phyloP scores from a whole-genome alignment of 2,888 invertebrate species.

The Cataglyphis cursor region DNA sequence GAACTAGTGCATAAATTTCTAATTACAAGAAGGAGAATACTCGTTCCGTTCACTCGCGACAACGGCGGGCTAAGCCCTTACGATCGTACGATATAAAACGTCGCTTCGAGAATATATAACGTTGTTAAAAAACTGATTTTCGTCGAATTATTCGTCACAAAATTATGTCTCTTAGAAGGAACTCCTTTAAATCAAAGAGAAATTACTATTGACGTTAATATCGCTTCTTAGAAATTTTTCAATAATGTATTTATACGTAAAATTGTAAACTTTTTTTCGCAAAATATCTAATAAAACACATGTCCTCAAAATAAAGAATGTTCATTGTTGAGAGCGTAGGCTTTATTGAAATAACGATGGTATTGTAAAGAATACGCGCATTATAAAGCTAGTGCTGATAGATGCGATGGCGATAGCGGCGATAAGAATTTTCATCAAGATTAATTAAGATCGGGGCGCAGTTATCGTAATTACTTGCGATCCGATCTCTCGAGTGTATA shows the following conservation, averaged over 20 bases:
- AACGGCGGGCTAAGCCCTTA: slow-evolving; percentile 23
- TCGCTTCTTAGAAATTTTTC: not conserved
- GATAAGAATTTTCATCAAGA: slow-evolving; percentile 66
- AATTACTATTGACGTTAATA: slow-evolving; percentile 8
- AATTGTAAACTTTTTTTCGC: not conserved
- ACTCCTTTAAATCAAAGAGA: slow-evolving; percentile 11
- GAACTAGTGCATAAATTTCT: slow-evolving; percentile 86
- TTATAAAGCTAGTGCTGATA: slow-evolving; percentile 56
- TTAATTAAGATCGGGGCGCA: slow-evolving; percentile 68
- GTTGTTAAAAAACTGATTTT: slow-evolving; percentile 39
- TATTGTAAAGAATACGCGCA: not conserved
- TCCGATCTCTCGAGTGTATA: slow-evolving; percentile 66
- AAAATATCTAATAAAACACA: not conserved
- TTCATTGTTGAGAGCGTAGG: not conserved
- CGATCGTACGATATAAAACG: slow-evolving; percentile 62
- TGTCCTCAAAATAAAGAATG: not conserved
- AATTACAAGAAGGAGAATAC: slow-evolving; percentile 84
- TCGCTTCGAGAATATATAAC: slow-evolving; percentile 38
- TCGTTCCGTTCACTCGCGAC: slow-evolving; percentile 53
- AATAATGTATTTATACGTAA: not conserved
- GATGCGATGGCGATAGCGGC: slow-evolving; percentile 53
- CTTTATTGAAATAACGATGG: slow-evolving; percentile 22
- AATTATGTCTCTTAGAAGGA: slow-evolving; percentile 12
- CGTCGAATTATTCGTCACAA: not conserved
- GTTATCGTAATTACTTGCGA: slow-evolving; percentile 64